Evolutionary conservation across 1,140 invertebrate genomes (phyloP).

Genomic region (Prorops nasuta): DNA sequence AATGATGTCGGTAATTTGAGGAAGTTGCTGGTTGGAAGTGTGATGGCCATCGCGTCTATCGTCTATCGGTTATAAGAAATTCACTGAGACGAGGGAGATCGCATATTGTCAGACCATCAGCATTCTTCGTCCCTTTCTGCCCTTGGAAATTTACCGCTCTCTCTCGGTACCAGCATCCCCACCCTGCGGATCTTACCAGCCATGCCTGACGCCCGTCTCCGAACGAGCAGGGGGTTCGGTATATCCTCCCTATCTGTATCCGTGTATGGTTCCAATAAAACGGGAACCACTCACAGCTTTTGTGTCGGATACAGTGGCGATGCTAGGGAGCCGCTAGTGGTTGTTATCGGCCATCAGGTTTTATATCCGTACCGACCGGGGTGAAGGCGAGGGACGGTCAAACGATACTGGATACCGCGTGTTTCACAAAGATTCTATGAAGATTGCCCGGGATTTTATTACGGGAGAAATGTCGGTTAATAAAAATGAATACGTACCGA

Average conservation of each 20-base stretch:
- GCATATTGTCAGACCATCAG: conserved; percentile 46
- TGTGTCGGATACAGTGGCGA: conserved; percentile 51
- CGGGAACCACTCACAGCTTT: conserved; percentile 56
- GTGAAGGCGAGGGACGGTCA: conserved; percentile 22
- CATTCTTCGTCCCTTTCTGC: conserved; percentile 22
- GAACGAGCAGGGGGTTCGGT: conserved; percentile 11
- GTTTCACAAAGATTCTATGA: conserved; percentile 59
- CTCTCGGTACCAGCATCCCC: conserved; percentile 16
- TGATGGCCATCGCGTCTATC: conserved; percentile 9
- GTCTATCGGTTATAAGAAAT: conserved; percentile 29
- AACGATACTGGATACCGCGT: conserved; percentile 55
- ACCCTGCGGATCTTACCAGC: conserved; percentile 10
- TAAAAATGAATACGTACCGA: conserved; percentile 56
- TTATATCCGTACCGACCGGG: conserved; percentile 48
- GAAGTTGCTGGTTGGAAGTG: no score
- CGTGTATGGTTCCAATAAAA: conserved; percentile 57
- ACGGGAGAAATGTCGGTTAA: conserved; percentile 58
- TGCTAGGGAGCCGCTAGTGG: conserved; percentile 44
- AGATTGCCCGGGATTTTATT: conserved; percentile 58
- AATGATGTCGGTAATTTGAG: conserved; percentile 34
- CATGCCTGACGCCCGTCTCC: conserved; percentile 15
- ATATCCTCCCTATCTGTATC: conserved; percentile 44
- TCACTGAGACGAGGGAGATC: conserved; percentile 35
- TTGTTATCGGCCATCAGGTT: conserved; percentile 60
- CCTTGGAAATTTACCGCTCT: conserved; percentile 13